Evolutionary conservation across 2,113 vertebrate species (phyloP), one percentile per base, ranked within the genome.

Genomic region (Puntigrus tetrazona): DNA sequence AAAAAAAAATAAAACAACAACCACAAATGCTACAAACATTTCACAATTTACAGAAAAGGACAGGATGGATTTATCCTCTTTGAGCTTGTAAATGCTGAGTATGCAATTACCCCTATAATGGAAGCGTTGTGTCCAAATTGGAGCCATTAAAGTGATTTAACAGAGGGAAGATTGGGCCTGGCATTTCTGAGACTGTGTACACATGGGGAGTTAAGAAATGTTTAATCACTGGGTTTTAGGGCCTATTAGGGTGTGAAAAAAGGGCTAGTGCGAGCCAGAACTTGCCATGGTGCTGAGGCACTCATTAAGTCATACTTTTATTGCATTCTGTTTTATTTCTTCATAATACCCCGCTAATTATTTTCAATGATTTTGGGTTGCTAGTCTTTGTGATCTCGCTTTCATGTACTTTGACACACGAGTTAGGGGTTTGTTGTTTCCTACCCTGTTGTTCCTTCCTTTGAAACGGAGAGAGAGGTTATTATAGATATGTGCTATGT

Each of bases 61-160:
- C 92, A 92, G 92, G 88, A 80, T 89, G 87, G 93, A 93, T 95
- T 94, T 94, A 94, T 94, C 92, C 92, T 92, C 94, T 94, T 88
- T 89, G 87, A 94, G 93, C 93, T 94, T 94, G 93, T 94, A 94
- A 95, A 94, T 94, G 94, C 94, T 95, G 93, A 94, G 93, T 93
- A 92, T 93, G 94, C 94, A 94, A 94, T 94, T 94, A 94, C 93
- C 93, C 93, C 92, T 94, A 93, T 94, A 95, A 94, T 94, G 92
- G 93, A 93, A 90, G 88, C 88, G 93, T 95, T 94, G 94, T 94
- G 93, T 94, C 94, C 93, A 95, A 95, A 94, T 95, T 94, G 94
- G 92, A 92, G 91, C 93, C 93, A 94, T 95, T 95, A 94, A 93
- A 94, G 93, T 95, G 94, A 95, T 95, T 95, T 94, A 95, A 94